Evolutionary conservation across 2,113 vertebrate genomes (phyloP), one percentile per base, ranked within the genome.

Genomic region (Sigmodon hispidus): DNA sequence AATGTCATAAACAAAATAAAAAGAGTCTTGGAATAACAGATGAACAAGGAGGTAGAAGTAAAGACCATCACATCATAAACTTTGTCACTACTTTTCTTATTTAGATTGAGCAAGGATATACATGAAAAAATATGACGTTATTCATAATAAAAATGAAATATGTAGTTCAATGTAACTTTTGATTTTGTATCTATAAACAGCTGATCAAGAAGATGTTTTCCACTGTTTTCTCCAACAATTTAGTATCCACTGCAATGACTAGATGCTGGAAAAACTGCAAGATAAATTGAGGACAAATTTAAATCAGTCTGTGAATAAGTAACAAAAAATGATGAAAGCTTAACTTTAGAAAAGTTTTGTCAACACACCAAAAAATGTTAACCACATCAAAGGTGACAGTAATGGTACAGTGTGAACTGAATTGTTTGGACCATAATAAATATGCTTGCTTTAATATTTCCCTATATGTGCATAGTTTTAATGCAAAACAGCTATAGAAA

Each of bases 111-210:
- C n/a, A n/a, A n/a, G n/a, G n/a, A n/a, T n/a, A n/a, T n/a, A n/a
- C n/a, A n/a, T n/a, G n/a, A n/a, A n/a, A n/a, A n/a, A n/a, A n/a
- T n/a, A n/a, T n/a, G n/a, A n/a, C n/a, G n/a, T n/a, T n/a, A n/a
- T n/a, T n/a, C n/a, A n/a, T n/a, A n/a, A n/a, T n/a, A n/a, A n/a
- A n/a, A n/a, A n/a, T n/a, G n/a, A n/a, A n/a, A n/a, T n/a, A n/a
- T n/a, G n/a, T n/a, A n/a, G n/a, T n/a, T n/a, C n/a, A n/a, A n/a
- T n/a, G n/a, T n/a, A n/a, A n/a, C 48, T 93, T 87, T 94, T 55
- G 88, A 69, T 91, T 91, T 87, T 52, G 36, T 5, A 36, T 79
- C 36, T 87, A 48, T 75, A 94, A 79, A 92, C 50, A 97, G 72
- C 87, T 50, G n/a, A 93, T 67, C 45, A 77, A 87, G 29, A 36